Evolutionary conservation across 2,888 invertebrate genomes (phyloP), one percentile per base, ranked within the genome.

Genomic region (Stratiomys singularior): DNA sequence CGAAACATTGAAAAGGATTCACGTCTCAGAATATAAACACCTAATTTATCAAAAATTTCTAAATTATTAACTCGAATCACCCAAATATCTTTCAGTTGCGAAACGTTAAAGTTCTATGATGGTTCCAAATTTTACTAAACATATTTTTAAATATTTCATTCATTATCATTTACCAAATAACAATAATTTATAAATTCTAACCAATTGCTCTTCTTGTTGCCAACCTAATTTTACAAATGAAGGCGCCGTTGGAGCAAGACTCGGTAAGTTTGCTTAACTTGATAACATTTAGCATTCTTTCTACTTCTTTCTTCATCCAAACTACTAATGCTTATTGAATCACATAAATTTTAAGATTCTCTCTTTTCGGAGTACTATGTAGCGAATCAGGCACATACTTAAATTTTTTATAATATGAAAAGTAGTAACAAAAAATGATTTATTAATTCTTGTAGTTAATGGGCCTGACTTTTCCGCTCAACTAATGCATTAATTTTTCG

Each of bases 221-320:
- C 81, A 82, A 82, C 44, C 58, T 76, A 27, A 58, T 67, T 27
- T 52, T 23, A 63, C 47, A 9, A 81, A 82, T 80, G 79, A 88
- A 90, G 90, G 90, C 88, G 91, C 91, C 82, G 91, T 91, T 82
- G 91, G 91, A 82, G 91, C 91, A 80, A 86, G 91, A 84, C 91
- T 91, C 82, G 91, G 92, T 91, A 89, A 91, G 91, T 91, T 83
- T 80, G 58, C n/a, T 28, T 60, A 28, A 72, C 66, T 27, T 28
- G 44, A 58, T 52, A 60, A 74, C 58, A 30, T 47, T 47, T 71
- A 52, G 69, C 25, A 58, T 28, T n/a, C 27, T 66, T 37, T 18
- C 23, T 4, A 23, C 1, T 25, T 15, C 60, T 63, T 72, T 15
- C 46, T 56, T 71, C 37, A 28, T 37, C 37, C 37, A 56, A 71